Evolutionary conservation across 2,113 vertebrate species (phyloP).

Genomic region (Puntigrus tetrazona): DNA sequence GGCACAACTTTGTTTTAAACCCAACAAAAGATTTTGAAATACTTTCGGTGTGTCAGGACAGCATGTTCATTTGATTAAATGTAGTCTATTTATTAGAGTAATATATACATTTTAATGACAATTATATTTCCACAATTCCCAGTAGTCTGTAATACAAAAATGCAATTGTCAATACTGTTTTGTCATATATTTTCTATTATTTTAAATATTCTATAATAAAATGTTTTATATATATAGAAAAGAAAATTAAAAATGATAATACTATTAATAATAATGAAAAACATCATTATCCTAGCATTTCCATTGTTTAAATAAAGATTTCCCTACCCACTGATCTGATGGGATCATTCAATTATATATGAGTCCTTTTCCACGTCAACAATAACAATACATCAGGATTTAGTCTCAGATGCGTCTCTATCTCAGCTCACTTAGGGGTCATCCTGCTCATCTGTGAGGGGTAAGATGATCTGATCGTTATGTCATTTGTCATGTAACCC

Average conservation of each 20-base stretch:
- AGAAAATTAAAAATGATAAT: no score
- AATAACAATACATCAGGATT: slow-evolving; percentile 9
- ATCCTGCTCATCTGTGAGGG: slow-evolving; percentile 78
- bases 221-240: no score
- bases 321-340: not conserved
- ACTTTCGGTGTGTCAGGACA: not conserved
- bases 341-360: not conserved
- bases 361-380: not conserved
- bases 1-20: slow-evolving; percentile 27
- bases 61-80: not conserved
- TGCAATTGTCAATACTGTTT: not conserved
- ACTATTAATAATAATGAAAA: no score
- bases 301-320: not conserved
- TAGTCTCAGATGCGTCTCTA: slow-evolving; percentile 64
- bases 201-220: no score
- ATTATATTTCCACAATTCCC: not conserved
- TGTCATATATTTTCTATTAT: not conserved
- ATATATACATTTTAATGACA: not conserved
- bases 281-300: not conserved
- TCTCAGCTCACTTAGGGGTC: slow-evolving; percentile 76
- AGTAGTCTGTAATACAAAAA: not conserved
- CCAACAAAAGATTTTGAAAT: not conserved
- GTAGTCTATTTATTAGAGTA: not conserved
- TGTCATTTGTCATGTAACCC: slow-evolving; percentile 74
- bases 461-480: slow-evolving; percentile 77